Conservation (phyloP, 2,888 invertebrate species). For the Platyscelio sp. region DNA sequence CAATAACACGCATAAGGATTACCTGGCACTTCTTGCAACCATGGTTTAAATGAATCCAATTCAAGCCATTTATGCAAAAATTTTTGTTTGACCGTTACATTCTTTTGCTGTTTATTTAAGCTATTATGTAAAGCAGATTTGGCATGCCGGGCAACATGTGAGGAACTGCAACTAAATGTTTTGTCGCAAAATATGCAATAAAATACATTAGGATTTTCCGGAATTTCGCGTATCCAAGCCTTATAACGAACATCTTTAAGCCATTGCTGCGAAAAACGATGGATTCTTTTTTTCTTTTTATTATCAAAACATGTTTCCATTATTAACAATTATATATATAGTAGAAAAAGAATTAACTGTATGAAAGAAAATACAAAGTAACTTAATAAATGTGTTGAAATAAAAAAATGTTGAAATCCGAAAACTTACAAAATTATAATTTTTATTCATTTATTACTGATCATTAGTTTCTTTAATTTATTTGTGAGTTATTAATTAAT, state of each 20-base stretch:
- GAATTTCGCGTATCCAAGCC: constrained; percentile 17
- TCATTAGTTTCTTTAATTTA: no score
- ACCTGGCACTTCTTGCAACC: constrained; percentile 21
- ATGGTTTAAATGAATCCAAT: not conserved
- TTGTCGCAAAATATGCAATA: constrained; percentile 12
- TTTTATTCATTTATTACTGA: no score
- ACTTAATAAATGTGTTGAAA: no score
- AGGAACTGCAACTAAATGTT: not conserved
- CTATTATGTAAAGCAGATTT: not conserved
- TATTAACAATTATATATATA: no score
- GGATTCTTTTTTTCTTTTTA: not conserved
- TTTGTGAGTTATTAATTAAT: no score
- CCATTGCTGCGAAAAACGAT: not conserved
- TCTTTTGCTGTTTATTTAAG: not conserved
- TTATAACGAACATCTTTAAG: not conserved
- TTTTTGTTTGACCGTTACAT: not conserved
- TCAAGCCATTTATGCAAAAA: constrained; percentile 29
- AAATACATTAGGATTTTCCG: not conserved
- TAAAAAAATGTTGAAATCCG: no score
- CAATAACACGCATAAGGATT: constrained; percentile 3
- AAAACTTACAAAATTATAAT: no score
- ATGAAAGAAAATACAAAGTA: no score
- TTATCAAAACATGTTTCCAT: not conserved
- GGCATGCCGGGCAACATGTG: constrained; percentile 9
- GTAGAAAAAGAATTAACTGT: no score